phyloP scores from a whole-genome alignment of 2,797 vertebrate genomes.

The Coracias cyanogaster region DNA sequence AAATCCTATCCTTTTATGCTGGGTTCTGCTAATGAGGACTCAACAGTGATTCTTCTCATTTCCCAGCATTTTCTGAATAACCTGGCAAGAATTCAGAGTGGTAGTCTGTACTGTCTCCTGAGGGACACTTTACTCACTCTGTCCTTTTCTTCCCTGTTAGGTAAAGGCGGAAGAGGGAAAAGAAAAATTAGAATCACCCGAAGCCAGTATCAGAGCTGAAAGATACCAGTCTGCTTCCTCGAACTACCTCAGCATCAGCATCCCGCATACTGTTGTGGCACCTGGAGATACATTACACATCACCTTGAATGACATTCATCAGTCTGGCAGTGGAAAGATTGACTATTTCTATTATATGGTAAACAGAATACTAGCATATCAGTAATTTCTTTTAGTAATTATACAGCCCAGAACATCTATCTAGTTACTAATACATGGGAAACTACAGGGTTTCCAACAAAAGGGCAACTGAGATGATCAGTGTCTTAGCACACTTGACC shows the following conservation, averaged over 20 bases:
- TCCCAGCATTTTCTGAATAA: background rate
- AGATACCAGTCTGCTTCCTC: slow-evolving; percentile 16
- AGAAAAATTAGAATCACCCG: slow-evolving; percentile 44
- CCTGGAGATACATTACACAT: slow-evolving; percentile 64
- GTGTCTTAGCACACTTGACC: background rate
- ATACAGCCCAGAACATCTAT: background rate
- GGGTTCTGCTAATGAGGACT: background rate
- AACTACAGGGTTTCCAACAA: background rate
- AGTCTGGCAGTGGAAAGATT: slow-evolving; percentile 15
- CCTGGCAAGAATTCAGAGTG: background rate
- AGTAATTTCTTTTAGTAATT: background rate
- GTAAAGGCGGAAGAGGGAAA: slow-evolving; percentile 70
- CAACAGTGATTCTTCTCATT: background rate
- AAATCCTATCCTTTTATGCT: background rate
- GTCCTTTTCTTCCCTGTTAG: slow-evolving; percentile 30
- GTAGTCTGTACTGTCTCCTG: background rate
- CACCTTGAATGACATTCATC: slow-evolving; percentile 64
- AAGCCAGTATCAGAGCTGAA: slow-evolving; percentile 30
- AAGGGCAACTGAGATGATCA: fast-evolving
- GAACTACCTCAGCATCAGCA: slow-evolving; percentile 75
- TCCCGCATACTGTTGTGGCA: slow-evolving; percentile 37
- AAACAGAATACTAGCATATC: background rate
- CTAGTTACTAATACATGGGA: background rate
- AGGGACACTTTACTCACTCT: background rate
- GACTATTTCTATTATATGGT: slow-evolving; percentile 80